A percentile compares a stretch with the other conserved stretches of the same genome.
Conservation (phyloP, 2,113 vertebrate species). For the Leucopsar rothschildi region DNA sequence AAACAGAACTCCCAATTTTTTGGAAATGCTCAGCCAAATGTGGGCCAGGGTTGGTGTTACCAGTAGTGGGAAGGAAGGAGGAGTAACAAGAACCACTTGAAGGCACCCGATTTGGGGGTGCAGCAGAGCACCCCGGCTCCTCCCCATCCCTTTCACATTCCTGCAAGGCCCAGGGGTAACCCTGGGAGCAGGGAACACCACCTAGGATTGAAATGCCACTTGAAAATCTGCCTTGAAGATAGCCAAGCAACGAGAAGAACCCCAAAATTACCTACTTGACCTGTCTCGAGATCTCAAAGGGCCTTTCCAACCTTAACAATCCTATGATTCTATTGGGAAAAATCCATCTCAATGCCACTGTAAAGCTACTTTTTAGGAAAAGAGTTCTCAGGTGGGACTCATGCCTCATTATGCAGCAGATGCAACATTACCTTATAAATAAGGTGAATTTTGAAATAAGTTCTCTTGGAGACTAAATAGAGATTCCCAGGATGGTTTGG, state of each 20-base stretch:
- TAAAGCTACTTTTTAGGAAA: neutral
- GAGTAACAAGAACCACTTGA: neutral
- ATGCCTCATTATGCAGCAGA: accelerated
- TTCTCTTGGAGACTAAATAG: neutral
- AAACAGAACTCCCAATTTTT: accelerated
- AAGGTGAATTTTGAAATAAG: accelerated
- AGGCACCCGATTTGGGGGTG: accelerated
- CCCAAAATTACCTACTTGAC: accelerated
- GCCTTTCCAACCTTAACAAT: neutral
- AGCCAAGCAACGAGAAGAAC: neutral
- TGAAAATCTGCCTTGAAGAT: neutral
- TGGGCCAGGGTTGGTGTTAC: accelerated
- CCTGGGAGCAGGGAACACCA: neutral
- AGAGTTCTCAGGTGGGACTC: neutral
- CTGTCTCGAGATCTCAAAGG: neutral
- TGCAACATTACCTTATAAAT: accelerated
- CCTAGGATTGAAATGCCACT: accelerated
- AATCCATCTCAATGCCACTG: accelerated
- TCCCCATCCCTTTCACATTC: neutral
- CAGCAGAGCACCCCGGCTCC: neutral
- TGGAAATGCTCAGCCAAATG: neutral
- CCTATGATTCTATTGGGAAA: neutral
- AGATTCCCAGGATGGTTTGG: neutral
- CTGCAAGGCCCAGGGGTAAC: neutral
- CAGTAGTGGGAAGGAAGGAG: neutral